Evolutionary conservation across 2,888 invertebrate species (phyloP), one percentile per base, ranked within the genome.

Genomic region (Drosophila kokeensis): DNA sequence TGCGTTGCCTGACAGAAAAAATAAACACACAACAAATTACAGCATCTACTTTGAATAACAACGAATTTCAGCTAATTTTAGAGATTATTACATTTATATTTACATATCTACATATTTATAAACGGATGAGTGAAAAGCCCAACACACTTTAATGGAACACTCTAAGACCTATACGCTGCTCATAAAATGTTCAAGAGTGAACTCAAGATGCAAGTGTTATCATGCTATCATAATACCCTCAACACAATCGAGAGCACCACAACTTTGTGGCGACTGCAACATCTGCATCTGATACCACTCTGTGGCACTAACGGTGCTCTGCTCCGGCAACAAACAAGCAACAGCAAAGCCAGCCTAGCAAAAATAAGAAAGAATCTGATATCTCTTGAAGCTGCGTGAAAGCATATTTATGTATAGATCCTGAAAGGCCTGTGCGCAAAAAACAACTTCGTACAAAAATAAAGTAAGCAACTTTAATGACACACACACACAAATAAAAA

Each of bases 351-450:
- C n/a, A 40, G 4, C n/a, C 10, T n/a, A n/a, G 40, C 40, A 21
- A 54, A 60, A 52, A 52, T 29, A 53, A 76, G 62, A 76, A 71
- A 49, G 48, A 71, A 83, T 89, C 87, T 73, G 89, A 70, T 80
- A 89, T 75, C 65, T 66, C 21, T 45, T 61, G 68, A 38, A 65
- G 69, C 73, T 88, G 89, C 85, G 89, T 87, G 87, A 87, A 87
- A 90, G 89, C 89, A 89, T 87, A 87, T 89, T 90, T 90, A 84
- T 87, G 90, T 87, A 74, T 68, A 79, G 88, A 82, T 76, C 73
- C 62, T 72, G 76, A 85, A 82, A 84, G 87, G 80, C 72, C 74
- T 59, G 21, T 50, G 48, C 40, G 36, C 53, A 36, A 29, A 34
- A 61, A 21, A 59, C 32, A 55, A 66, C 54, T 40, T 65, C 40